Conservation (phyloP, 2,797 vertebrate species). For the Paedocypris micromegethes region DNA sequence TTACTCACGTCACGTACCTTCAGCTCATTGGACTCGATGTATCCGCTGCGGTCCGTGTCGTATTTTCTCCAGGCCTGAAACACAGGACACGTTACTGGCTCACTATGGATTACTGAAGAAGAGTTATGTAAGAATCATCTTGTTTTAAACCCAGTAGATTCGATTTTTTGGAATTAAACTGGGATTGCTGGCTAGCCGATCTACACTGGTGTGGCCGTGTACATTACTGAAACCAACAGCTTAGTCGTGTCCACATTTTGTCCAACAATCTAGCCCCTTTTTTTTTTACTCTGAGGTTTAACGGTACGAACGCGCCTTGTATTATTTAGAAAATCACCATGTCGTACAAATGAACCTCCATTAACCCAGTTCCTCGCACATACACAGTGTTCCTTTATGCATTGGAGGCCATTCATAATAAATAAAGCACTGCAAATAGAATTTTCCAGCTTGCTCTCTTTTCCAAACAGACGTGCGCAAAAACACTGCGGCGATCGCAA, state of each 20-base stretch:
- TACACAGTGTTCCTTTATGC: slow-evolving; percentile 48
- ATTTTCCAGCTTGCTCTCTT: slow-evolving; percentile 15
- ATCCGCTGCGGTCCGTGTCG: slow-evolving; percentile 92
- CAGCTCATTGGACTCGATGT: slow-evolving; percentile 94
- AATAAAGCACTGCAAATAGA: slow-evolving; percentile 67
- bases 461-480: slow-evolving; percentile 1
- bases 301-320: slow-evolving; percentile 21
- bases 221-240: background rate
- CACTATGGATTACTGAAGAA: too few relatives aligned
- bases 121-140: background rate
- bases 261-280: background rate
- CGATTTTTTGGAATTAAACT: slow-evolving; percentile 14
- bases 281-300: background rate
- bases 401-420: slow-evolving; percentile 67
- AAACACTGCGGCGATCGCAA: background rate
- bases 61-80: slow-evolving; percentile 89
- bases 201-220: slow-evolving; percentile 27
- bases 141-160: slow-evolving; percentile 34
- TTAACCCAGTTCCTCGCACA: slow-evolving; percentile 44
- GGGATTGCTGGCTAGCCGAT: slow-evolving; percentile 17
- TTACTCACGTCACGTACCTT: slow-evolving; percentile 69
- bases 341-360: slow-evolving; percentile 56
- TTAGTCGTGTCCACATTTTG: background rate
- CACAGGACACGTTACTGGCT: too few relatives aligned
- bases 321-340: slow-evolving; percentile 42